Conservation (phyloP, 2,888 invertebrate species). For the Hermaeophaga mercurialis region DNA sequence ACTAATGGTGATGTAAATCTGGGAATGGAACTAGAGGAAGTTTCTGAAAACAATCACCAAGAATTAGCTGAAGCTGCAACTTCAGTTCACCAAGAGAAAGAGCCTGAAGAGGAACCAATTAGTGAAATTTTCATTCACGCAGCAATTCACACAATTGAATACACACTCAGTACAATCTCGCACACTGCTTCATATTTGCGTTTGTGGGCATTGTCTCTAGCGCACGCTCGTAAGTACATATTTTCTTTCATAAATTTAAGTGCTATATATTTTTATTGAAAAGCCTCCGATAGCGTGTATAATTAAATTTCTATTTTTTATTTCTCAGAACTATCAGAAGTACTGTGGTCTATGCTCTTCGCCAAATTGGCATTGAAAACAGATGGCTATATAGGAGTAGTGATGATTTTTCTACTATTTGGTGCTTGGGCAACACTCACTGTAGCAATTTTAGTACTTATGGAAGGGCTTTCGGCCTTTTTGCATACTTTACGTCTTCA, state of each 20-base stretch:
- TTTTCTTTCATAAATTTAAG: background rate
- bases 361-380: slow-evolving; percentile 38
- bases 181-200: slow-evolving; percentile 97
- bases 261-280: too few relatives aligned
- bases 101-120: slow-evolving; percentile 67
- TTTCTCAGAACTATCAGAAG: slow-evolving; percentile 49
- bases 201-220: slow-evolving; percentile 94
- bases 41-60: slow-evolving; percentile 47
- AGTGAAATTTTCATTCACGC: slow-evolving; percentile 92
- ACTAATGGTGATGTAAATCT: slow-evolving; percentile 69
- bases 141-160: slow-evolving; percentile 96
- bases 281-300: background rate
- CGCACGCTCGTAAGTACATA: slow-evolving; percentile 89
- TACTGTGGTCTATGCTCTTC: slow-evolving; percentile 50
- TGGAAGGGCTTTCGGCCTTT: slow-evolving; percentile 92
- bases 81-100: slow-evolving; percentile 56
- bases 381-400: slow-evolving; percentile 55
- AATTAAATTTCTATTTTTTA: background rate
- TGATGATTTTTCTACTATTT: slow-evolving; percentile 70
- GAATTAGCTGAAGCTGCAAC: slow-evolving; percentile 28
- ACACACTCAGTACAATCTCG: slow-evolving; percentile 92
- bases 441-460: slow-evolving; percentile 79
- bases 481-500: slow-evolving; percentile 87
- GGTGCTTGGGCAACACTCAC: slow-evolving; percentile 81
- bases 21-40: slow-evolving; percentile 66